Evolutionary conservation across 2,113 vertebrate genomes (phyloP), one percentile per base, ranked within the genome.

Genomic region (Chaetorhynchus papuensis): DNA sequence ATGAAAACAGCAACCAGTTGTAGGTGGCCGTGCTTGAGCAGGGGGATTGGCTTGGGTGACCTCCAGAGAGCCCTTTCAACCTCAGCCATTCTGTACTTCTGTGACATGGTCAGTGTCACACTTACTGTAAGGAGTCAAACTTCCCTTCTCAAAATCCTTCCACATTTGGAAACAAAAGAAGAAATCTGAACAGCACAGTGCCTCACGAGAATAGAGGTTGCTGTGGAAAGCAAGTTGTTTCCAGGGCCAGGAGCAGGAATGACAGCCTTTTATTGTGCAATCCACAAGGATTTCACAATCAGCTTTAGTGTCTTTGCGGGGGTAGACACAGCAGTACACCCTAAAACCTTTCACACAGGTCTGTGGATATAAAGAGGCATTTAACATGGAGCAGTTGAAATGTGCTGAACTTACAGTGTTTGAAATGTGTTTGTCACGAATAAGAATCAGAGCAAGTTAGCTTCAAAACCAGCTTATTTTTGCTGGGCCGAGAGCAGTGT

Each of bases 371-470:
- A 49, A 78, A 75, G 42, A 20, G 12, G 0, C 6, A 37, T 84
- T 75, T 59, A 66, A 23, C 4, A 28, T 19, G 12, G 13, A 56
- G 44, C 21, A 54, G 27, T 14, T 23, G 13, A 93, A 75, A 47
- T 1, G 1, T 49, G 39, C 45, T 41, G 45, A 78, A 30, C 35
- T 87, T 39, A 49, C 1, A 49, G 4, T 28, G 7, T 18, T 49
- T 49, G 39, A 90, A 78, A 52, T 0, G 0, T 21, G 35, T 70
- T 78, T 57, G 42, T 61, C 15, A 13, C 31, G 53, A 2, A 1
- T 49, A 57, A 72, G 13, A 70, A 53, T 44, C 33, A 30, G 12
- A 17, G 33, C 44, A 31, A 68, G 15, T 44, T 41, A 66, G 1
- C 28, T 83, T 80, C 49, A 24, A n/a, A 88, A 50, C 0, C 33